A percentile compares a stretch with the other conserved stretches of the same genome.
Conservation (phyloP, 2,797 vertebrate genomes). For the Hoplostethus mediterraneus region DNA sequence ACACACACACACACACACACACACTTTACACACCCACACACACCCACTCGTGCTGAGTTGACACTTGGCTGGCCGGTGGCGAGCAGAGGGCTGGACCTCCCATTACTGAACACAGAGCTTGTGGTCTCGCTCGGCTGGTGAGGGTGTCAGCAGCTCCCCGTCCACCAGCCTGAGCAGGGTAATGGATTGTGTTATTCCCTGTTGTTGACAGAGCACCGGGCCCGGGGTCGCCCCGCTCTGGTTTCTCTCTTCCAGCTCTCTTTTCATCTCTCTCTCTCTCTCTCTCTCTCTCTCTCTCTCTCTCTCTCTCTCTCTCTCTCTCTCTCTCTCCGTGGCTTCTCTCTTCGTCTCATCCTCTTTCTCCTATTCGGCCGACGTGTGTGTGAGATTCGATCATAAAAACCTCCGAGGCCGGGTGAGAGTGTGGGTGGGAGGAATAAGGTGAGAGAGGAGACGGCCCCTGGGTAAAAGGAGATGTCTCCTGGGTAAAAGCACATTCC, state of each 20-base stretch:
- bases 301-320: constrained; percentile 12
- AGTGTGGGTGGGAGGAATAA: neutral
- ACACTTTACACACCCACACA: constrained; percentile 25
- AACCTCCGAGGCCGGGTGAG: constrained; percentile 14
- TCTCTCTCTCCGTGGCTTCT: constrained; percentile 25
- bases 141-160: constrained; percentile 67
- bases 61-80: constrained; percentile 69
- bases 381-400: constrained; percentile 36
- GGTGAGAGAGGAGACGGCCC: too few species aligned
- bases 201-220: constrained; percentile 73
- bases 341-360: neutral
- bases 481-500: too few species aligned
- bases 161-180: constrained; percentile 71
- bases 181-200: constrained; percentile 81
- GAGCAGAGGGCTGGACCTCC: constrained; percentile 70
- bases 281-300: constrained; percentile 34
- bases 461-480: too few species aligned
- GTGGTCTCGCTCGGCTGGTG: constrained; percentile 68
- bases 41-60: constrained; percentile 67
- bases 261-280: constrained; percentile 8
- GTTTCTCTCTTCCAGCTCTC: constrained; percentile 7
- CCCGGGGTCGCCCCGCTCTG: constrained; percentile 46
- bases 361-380: neutral
- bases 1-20: constrained; percentile 21
- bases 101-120: constrained; percentile 74